A percentile compares a stretch with the other conserved stretches of the same genome.
phyloP scores from a whole-genome alignment of 2,113 vertebrate species.

The Mionectes macconnelli region DNA sequence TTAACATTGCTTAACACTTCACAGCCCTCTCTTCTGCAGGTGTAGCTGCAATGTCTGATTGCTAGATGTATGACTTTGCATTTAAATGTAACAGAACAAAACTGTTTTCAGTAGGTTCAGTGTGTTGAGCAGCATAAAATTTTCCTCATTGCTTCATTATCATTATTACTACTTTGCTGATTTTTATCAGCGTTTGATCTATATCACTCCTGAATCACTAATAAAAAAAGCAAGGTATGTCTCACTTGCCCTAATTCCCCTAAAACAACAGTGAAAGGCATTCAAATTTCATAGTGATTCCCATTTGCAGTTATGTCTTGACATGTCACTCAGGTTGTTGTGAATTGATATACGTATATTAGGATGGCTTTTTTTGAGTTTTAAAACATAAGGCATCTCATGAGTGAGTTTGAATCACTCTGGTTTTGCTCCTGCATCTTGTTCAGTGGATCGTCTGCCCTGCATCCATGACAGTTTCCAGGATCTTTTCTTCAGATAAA shows the following conservation, averaged over 20 bases:
- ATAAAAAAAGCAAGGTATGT: background rate
- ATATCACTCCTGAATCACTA: background rate
- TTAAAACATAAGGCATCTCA: background rate
- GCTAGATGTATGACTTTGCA: background rate
- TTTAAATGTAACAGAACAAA: background rate
- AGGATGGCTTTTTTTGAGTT: background rate
- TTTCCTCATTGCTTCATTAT: background rate
- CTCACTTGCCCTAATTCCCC: background rate
- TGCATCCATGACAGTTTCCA: background rate
- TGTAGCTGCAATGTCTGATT: background rate
- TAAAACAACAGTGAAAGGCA: background rate
- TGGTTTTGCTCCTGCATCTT: background rate
- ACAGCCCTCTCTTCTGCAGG: background rate
- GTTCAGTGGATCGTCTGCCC: background rate
- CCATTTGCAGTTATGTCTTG: background rate
- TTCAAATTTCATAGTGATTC: background rate
- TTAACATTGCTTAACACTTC: background rate
- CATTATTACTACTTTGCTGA: background rate
- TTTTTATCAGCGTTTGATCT: background rate
- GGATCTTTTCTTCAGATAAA: background rate
- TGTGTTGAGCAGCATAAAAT: background rate
- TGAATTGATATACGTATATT: background rate
- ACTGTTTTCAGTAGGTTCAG: background rate
- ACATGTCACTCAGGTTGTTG: background rate
- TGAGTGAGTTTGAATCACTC: background rate